These are phyloP conservation scores for Coremacera marginata DNA, from an alignment of 2,888 invertebrate genomes.

Conservation along the genomic window DNA sequence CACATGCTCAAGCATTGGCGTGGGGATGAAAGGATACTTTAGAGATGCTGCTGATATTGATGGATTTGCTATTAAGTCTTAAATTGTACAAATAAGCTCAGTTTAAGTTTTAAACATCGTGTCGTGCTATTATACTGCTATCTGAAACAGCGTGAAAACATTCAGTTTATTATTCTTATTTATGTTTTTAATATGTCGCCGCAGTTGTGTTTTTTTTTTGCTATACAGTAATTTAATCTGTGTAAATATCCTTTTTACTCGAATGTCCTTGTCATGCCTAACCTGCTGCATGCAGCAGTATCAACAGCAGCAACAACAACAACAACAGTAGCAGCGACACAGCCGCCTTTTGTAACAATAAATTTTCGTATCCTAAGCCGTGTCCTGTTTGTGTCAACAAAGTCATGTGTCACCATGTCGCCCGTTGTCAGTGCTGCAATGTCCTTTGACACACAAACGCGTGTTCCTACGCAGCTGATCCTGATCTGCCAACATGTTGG, in stretches of 20 bases:
- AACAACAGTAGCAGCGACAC: neutral
- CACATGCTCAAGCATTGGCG: neutral
- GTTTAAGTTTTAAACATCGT: neutral
- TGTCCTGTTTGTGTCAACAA: slow-evolving; percentile 56
- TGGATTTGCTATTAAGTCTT: neutral
- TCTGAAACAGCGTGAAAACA: neutral
- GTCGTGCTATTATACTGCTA: neutral
- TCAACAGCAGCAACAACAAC: neutral
- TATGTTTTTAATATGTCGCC: neutral
- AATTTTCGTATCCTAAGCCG: slow-evolving; percentile 8
- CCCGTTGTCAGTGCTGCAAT: slow-evolving; percentile 46
- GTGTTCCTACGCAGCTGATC: slow-evolving; percentile 36
- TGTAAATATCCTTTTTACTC: slow-evolving; percentile 21
- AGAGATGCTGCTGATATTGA: neutral
- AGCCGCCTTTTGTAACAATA: slow-evolving; percentile 13
- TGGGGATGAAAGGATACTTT: neutral
- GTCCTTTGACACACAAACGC: slow-evolving; percentile 55
- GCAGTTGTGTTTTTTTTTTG: neutral
- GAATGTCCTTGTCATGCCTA: slow-evolving; percentile 3
- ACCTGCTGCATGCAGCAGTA: neutral
- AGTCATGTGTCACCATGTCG: slow-evolving; percentile 61
- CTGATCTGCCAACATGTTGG: slow-evolving; percentile 39
- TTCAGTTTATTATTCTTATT: neutral
- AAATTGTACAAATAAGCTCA: neutral
- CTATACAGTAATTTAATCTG: slow-evolving; percentile 4